A percentile compares a stretch with the other conserved stretches of the same genome.
Evolutionary conservation across 2,888 invertebrate species (phyloP).

Genomic region (Poecilobothrus nobilitatus): DNA sequence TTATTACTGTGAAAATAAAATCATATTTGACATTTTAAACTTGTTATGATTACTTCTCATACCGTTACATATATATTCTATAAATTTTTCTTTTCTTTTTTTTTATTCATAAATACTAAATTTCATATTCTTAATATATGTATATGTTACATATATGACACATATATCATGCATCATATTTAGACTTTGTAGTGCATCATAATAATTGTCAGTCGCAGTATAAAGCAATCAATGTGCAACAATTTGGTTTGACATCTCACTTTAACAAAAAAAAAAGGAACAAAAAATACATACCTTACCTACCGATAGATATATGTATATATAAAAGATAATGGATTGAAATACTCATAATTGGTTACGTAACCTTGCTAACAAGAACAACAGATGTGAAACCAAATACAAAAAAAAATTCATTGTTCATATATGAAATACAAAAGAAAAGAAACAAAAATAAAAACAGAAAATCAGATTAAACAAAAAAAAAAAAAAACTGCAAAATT

Average conservation of each 20-base stretch:
- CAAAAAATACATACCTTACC: too few species aligned
- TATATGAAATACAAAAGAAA: too few species aligned
- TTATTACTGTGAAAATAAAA: neutral
- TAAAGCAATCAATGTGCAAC: slow-evolving; percentile 1
- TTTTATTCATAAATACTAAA: too few species aligned
- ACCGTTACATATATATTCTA: too few species aligned
- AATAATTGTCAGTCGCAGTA: slow-evolving; percentile 6
- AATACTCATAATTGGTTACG: neutral
- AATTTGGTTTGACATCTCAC: slow-evolving; percentile 4
- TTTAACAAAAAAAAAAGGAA: neutral
- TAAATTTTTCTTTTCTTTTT: too few species aligned
- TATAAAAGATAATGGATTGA: neutral
- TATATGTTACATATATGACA: too few species aligned
- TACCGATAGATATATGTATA: too few species aligned
- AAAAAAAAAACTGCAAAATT: neutral
- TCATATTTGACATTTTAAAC: neutral
- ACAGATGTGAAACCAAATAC: too few species aligned
- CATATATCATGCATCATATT: too few species aligned
- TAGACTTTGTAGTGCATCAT: neutral
- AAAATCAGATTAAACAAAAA: too few species aligned
- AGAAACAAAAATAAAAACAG: neutral
- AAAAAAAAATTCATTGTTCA: too few species aligned
- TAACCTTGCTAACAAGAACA: neutral
- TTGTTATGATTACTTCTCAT: neutral
- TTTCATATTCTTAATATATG: too few species aligned